Evolutionary conservation across 2,797 vertebrate species (phyloP), one percentile per base, ranked within the genome.

Genomic region (Menidia menidia): DNA sequence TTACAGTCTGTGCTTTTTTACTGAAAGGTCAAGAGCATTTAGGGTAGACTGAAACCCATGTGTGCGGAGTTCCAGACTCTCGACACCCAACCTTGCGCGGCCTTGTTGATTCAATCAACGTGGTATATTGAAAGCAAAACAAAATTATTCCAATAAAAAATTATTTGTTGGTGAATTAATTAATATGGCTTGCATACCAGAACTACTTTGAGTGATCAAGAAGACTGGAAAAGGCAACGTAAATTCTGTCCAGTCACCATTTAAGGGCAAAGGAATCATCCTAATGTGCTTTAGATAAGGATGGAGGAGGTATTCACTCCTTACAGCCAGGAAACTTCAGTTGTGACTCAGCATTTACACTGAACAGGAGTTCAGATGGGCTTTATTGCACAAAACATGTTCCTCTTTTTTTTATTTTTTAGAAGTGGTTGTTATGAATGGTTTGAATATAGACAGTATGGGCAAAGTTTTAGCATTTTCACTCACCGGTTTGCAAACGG

Each of bases 231-330:
- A 39, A 10, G 35, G 35, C 35, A 39, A 39, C 10, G 10, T 39
- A 7, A 39, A 39, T 39, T 4, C 4, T 7, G 35, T 39, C 10
- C 7, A 39, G 7, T 39, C 7, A 39, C 5, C 6, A 39, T 39
- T 39, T 39, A 81, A 32, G 45, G 19, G 73, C 61, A 39, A 67
- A 77, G 82, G 64, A 73, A 86, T 81, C 76, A 86, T 85, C 66
- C 80, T 75, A 83, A 69, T 70, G 68, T 76, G 80, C 75, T 75
- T 78, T 68, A 79, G 66, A 62, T 71, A 33, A 55, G 64, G 77
- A 58, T 68, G 71, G 80, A 39, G 60, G 73, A 81, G 70, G 74
- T 81, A 79, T 82, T 71, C 58, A 31, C 73, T 70, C 51, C 5
- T 68, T 53, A 50, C 39, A 39, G 41, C 55, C 47, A 60, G 77